Evolutionary conservation across 2,113 vertebrate genomes (phyloP), one percentile per base, ranked within the genome.

Genomic region (Elephantulus edwardii): DNA sequence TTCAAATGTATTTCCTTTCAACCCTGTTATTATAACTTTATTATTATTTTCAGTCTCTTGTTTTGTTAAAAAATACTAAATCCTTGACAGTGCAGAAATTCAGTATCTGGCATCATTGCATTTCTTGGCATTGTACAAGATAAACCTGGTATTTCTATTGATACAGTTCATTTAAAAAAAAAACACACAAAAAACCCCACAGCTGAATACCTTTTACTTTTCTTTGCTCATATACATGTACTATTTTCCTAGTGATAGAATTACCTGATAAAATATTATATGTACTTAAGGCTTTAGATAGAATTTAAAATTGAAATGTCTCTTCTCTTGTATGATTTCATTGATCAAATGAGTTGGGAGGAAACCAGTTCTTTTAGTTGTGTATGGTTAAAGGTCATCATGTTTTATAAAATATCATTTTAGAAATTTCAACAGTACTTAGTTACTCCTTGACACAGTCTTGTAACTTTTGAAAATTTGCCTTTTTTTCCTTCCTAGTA

Each of bases 341-440:
- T 68, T 83, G 50, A 48, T 91, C 38, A 82, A 78, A 22, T 54
- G 24, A 94, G 52, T 74, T n/a, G 56, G 62, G n/a, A 93, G 13
- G 71, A 91, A 89, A 62, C 24, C 24, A 35, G 33, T 92, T 93
- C 16, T 83, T 89, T 90, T 38, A 76, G 44, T 88, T 75, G 28
- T 86, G 3, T 84, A 84, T 90, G 44, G 52, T 91, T 93, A 93
- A 84, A 93, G 76, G 20, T 93, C 72, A 48, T 89, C 42, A 91
- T 93, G 48, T 92, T 93, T 89, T 82, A 92, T 64, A 70, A 79
- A 92, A 33, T 76, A 1, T 90, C 40, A 10, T 90, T 92, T 94
- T 75, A 93, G 13, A 87, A 66, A 52, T 92, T 90, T 93, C 24
- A 40, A 1, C 33, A 87, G 19, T 92, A 6, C 17, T 89, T 71